Base-by-base conservation (phyloP, 2,888 invertebrate species). In the Dicycla oo region DNA sequence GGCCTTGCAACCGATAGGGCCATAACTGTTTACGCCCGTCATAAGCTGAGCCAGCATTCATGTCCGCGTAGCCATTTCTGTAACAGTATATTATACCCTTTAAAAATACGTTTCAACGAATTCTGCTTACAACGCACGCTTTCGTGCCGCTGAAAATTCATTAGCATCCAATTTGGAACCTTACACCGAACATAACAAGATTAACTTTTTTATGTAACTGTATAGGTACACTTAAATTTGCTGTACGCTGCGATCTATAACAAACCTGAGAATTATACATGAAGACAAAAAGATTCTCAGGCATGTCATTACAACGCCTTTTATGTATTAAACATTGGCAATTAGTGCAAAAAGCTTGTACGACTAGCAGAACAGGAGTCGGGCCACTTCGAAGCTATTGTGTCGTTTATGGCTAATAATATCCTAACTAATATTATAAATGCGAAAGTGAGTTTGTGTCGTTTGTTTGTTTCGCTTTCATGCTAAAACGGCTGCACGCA, bases 21-120 rank as follows among this genome's bases (percentile, higher is more conserved):
- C 73, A 85, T 89, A 86, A 88, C 88, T 87, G 89, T 89, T 89
- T 88, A 87, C 85, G 83, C 74, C 69, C 80, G 82, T 85, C 81
- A 88, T 88, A 88, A 88, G 89, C 91, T 89, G 90, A 90, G 81
- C 81, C 78, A 80, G 90, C 90, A 86, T 85, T 87, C 86, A 84
- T 80, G 88, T 83, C 82, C 85, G 81, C 82, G 80, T 84, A 86
- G 82, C 84, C 86, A 84, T 83, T 77, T 82, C 79, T 71, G 81
- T 80, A 76, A 80, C 81, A 73, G 80, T 76, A 80, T 71, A 30
- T 34, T 71, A 30, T 34, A 78, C 80, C 78, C 79, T 74, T 79
- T 83, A 83, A 86, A 88, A 81, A 78, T 78, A 74, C 69, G 57
- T 85, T 75, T 69, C 70, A 86, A 81, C 83, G 80, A 86, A 87